Percentiles rank a stretch among this genome's conserved stretches.
Conservation (phyloP, 1,140 invertebrate genomes). For the Trachymyrmex cornetzi region DNA sequence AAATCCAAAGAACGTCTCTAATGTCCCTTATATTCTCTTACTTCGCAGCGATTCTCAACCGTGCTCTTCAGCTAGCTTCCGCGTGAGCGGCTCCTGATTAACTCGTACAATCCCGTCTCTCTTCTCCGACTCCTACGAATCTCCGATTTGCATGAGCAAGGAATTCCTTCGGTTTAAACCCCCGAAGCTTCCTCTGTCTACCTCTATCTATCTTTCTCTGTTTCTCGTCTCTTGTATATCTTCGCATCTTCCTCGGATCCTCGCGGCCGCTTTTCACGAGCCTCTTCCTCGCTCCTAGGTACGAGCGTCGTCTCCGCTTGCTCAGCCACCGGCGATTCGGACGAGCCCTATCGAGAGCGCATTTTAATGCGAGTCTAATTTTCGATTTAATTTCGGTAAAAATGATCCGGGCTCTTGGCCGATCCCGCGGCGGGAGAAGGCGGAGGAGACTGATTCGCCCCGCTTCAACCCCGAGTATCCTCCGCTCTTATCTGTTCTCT, state of each 20-base stretch:
- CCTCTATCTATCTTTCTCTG: conserved; percentile 50
- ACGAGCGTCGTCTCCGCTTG: conserved; percentile 60
- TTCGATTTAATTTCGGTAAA: conserved; percentile 86
- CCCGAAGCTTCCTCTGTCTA: conserved; percentile 66
- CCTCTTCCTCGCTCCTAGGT: conserved; percentile 55
- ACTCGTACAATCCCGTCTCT: conserved; percentile 76
- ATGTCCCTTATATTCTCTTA: conserved; percentile 65
- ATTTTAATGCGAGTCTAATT: conserved; percentile 85
- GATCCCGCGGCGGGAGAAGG: conserved; percentile 69
- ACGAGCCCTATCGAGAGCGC: conserved; percentile 80
- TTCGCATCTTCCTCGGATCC: conserved; percentile 35
- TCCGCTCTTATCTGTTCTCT: conserved; percentile 9
- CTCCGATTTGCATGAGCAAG: conserved; percentile 83
- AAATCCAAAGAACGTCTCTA: conserved; percentile 45
- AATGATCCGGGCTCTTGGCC: conserved; percentile 80
- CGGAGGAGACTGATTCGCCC: conserved; percentile 63
- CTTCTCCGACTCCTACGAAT: conserved; percentile 70
- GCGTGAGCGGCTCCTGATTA: conserved; percentile 78
- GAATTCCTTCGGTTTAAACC: conserved; percentile 81
- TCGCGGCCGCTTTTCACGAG: conserved; percentile 44
- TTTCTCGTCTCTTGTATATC: conserved; percentile 25
- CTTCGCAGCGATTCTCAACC: conserved; percentile 76
- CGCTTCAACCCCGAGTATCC: conserved; percentile 55
- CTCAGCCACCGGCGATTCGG: conserved; percentile 79
- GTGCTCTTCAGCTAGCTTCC: conserved; percentile 64